Evolutionary conservation across 2,797 vertebrate species (phyloP).

Genomic region (Sebastes minor): DNA sequence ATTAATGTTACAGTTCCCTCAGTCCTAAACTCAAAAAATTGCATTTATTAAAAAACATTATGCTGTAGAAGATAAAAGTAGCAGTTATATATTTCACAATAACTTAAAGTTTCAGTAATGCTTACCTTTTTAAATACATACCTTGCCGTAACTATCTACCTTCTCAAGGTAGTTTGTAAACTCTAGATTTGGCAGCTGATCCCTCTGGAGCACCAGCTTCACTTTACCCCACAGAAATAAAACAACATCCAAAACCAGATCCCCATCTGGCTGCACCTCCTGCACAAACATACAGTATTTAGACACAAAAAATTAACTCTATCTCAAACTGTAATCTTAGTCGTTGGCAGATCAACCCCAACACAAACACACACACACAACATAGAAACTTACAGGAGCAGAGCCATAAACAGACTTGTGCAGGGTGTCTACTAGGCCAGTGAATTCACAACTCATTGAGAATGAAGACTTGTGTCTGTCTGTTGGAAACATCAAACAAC

Average conservation of each 20-base stretch:
- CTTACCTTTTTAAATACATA: slow-evolving; percentile 53
- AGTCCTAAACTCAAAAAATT: background rate
- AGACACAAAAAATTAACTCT: background rate
- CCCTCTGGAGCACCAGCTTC: slow-evolving; percentile 80
- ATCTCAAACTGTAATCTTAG: background rate
- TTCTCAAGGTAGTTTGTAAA: slow-evolving; percentile 69
- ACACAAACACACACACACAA: slow-evolving; percentile 20
- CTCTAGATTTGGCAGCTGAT: slow-evolving; percentile 68
- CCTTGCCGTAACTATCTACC: slow-evolving; percentile 80
- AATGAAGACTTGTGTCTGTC: slow-evolving; percentile 72
- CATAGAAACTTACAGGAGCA: slow-evolving; percentile 79
- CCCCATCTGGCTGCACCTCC: slow-evolving; percentile 82
- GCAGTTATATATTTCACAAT: background rate
- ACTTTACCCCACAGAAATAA: slow-evolving; percentile 89
- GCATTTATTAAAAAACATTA: background rate
- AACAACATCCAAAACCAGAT: slow-evolving; percentile 86
- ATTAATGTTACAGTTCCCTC: background rate
- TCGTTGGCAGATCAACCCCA: background rate
- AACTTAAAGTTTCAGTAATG: background rate
- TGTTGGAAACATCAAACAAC: slow-evolving; percentile 35
- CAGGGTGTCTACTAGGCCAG: slow-evolving; percentile 79
- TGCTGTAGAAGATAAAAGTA: background rate
- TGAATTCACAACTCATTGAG: slow-evolving; percentile 77
- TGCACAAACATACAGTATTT: slow-evolving; percentile 50
- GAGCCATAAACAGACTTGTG: slow-evolving; percentile 80